Conservation (phyloP, 2,888 invertebrate genomes). For the Drosophila birchii region DNA sequence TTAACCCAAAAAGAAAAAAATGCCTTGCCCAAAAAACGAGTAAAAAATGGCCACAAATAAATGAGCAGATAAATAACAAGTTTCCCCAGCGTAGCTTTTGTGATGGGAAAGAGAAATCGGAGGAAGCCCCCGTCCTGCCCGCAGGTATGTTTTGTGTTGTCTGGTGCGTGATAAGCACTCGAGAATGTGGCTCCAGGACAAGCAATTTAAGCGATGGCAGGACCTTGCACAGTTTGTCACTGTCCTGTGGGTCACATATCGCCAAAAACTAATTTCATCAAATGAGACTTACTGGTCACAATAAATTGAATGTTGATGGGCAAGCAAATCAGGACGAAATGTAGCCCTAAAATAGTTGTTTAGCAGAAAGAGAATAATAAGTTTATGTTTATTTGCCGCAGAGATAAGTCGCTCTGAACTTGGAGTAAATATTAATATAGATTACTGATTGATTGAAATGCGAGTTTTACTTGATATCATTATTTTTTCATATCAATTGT, state of each 20-base stretch:
- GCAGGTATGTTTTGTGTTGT: constrained; percentile 33
- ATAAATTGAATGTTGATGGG: constrained; percentile 48
- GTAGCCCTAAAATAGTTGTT: constrained; percentile 1
- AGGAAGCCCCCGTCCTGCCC: neutral
- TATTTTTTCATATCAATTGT: neutral
- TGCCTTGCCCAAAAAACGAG: constrained; percentile 1
- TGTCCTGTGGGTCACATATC: constrained; percentile 37
- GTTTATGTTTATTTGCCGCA: constrained; percentile 7
- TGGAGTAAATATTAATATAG: neutral
- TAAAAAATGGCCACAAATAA: constrained; percentile 60
- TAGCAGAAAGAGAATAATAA: constrained; percentile 8
- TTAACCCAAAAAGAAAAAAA: constrained; percentile 46
- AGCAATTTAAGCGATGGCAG: constrained; percentile 30
- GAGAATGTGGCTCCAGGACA: constrained; percentile 32
- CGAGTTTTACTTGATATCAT: neutral
- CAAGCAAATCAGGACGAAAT: constrained; percentile 33
- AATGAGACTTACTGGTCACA: constrained; percentile 53
- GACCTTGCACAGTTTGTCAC: constrained; percentile 23
- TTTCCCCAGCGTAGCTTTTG: constrained; percentile 33
- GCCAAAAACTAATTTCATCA: constrained; percentile 67
- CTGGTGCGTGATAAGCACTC: constrained; percentile 44
- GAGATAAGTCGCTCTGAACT: neutral
- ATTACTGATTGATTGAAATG: neutral
- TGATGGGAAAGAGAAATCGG: constrained; percentile 4
- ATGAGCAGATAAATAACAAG: constrained; percentile 69